Percentiles rank a stretch among this genome's conserved stretches.
Evolutionary conservation across 2,113 vertebrate genomes (phyloP).

Genomic region (Geococcyx californianus): DNA sequence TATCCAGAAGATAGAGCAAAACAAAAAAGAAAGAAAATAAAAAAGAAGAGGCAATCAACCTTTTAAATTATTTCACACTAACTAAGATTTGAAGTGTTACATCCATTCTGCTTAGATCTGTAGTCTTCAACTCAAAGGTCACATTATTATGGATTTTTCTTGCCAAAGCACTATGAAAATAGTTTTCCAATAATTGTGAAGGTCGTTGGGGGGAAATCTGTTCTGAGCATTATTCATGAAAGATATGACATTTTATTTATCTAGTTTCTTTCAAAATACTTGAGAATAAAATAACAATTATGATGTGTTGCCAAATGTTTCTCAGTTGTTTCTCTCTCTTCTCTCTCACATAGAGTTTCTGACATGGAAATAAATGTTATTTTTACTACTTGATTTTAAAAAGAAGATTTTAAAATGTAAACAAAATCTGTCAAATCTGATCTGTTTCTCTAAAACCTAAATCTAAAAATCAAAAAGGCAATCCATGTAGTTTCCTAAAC

Average conservation of each 20-base stretch:
- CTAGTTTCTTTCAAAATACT: constrained; percentile 32
- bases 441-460: not conserved
- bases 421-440: not conserved
- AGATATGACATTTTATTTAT: constrained; percentile 21
- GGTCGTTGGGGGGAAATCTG: constrained; percentile 28
- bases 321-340: not conserved
- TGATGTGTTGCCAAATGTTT: not conserved
- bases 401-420: not conserved
- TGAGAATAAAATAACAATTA: not conserved
- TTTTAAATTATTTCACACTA: not conserved
- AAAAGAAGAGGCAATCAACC: not conserved
- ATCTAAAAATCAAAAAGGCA: not conserved
- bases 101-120: not conserved
- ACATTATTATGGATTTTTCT: constrained; percentile 48
- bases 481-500: not conserved
- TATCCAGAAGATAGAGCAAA: not conserved
- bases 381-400: constrained; percentile 8
- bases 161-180: constrained; percentile 17
- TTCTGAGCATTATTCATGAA: constrained; percentile 19
- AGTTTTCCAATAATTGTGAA: constrained; percentile 53
- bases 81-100: not conserved
- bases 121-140: constrained; percentile 31
- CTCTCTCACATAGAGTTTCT: not conserved
- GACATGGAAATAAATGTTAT: not conserved
- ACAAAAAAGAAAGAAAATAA: not conserved